Percentiles rank a stretch among this genome's conserved stretches.
These are phyloP conservation scores for Calliopum simillimum DNA, from an alignment of 2,888 invertebrate species.

Conservation along the genomic window DNA sequence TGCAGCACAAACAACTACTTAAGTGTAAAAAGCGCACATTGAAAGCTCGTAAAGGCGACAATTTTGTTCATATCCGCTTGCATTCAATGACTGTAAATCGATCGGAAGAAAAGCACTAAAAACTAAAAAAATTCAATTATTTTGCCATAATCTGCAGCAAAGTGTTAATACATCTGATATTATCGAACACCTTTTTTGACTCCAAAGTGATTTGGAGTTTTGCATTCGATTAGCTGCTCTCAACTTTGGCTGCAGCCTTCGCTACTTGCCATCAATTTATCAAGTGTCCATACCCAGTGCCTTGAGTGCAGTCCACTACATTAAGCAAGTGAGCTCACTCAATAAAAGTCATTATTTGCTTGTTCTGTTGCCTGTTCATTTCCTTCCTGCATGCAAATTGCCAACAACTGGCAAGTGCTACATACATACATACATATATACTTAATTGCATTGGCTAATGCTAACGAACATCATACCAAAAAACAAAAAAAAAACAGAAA, in stretches of 20 bases:
- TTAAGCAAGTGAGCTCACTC: not conserved
- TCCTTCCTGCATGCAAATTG: not conserved
- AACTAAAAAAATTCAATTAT: not conserved
- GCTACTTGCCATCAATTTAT: not conserved
- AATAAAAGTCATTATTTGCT: conserved; percentile 25
- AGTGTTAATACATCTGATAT: not conserved
- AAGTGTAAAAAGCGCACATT: no score
- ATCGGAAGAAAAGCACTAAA: no score
- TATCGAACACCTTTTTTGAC: not conserved
- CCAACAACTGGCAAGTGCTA: not conserved
- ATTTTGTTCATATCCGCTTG: no score
- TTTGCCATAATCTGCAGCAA: conserved; percentile 22
- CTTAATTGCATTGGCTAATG: not conserved
- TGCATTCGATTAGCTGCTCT: conserved; percentile 7
- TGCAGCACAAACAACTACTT: no score
- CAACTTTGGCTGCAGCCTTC: not conserved
- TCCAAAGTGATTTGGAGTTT: no score
- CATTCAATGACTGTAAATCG: no score
- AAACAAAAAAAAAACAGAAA: no score
- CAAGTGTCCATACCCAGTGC: not conserved
- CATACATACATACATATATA: not conserved
- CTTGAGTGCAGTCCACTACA: not conserved
- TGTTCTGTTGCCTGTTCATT: conserved; percentile 1
- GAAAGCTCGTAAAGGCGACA: no score
- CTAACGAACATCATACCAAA: not conserved